Conservation (phyloP, 2,797 vertebrate species). For the Loriculus beryllinus region DNA sequence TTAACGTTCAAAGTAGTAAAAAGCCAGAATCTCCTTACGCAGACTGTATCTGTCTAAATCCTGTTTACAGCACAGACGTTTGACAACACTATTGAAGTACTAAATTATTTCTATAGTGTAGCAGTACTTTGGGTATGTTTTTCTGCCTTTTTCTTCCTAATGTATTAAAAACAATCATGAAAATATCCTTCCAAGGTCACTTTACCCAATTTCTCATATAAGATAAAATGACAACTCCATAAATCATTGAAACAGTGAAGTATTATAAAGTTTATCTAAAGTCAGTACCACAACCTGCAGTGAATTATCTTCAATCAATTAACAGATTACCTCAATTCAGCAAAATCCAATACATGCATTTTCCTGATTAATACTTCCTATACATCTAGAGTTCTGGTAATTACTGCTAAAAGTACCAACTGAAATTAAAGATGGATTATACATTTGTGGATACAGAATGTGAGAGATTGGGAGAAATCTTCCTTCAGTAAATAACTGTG, state of each 20-base stretch:
- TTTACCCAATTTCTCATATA: conserved; percentile 7
- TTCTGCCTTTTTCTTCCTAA: neutral
- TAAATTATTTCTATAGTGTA: neutral
- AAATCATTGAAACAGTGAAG: conserved; percentile 34
- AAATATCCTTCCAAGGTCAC: conserved; percentile 37
- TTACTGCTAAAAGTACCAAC: neutral
- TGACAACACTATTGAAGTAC: conserved; percentile 31
- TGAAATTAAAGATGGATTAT: neutral
- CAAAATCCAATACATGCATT: conserved; percentile 21
- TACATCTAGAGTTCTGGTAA: neutral
- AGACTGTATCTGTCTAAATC: conserved; percentile 17
- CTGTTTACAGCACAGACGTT: conserved; percentile 16
- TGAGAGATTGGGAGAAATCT: neutral
- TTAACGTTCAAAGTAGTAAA: conserved; percentile 38
- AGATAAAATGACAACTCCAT: conserved; percentile 36
- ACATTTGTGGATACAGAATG: neutral
- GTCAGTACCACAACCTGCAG: neutral
- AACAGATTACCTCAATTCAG: conserved; percentile 50
- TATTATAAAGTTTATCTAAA: conserved; percentile 15
- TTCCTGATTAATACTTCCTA: conserved; percentile 22
- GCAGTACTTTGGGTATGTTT: neutral
- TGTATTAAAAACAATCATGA: conserved; percentile 36
- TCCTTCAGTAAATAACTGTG: neutral
- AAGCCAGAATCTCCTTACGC: neutral
- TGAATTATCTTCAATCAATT: conserved; percentile 49